Percentiles rank a stretch among this genome's conserved stretches.
phyloP scores from a whole-genome alignment of 2,888 invertebrate genomes.

The Hoplodrina blanda region DNA sequence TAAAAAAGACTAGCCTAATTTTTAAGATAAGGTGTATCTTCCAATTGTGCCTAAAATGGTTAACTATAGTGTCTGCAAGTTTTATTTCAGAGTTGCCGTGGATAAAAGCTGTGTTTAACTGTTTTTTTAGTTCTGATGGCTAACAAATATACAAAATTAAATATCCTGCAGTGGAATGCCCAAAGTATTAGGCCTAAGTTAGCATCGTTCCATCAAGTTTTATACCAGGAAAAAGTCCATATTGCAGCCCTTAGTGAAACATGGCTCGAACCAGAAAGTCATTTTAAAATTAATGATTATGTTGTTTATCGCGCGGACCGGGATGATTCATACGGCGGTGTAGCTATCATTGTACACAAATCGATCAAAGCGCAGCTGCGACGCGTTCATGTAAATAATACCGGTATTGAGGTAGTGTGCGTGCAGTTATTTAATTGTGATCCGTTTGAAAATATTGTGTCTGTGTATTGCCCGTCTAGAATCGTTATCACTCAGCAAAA shows the following conservation, averaged over 20 bases:
- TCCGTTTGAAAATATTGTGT: conserved; percentile 7
- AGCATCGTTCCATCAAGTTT: not conserved
- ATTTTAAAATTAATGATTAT: no score
- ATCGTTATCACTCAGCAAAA: not conserved
- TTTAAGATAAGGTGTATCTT: not conserved
- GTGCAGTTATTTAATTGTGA: conserved; percentile 8
- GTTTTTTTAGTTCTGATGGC: not conserved
- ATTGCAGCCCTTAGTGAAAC: conserved; percentile 15
- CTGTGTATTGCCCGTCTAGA: conserved; percentile 17
- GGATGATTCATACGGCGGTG: no score
- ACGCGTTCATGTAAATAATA: not conserved
- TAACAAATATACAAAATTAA: no score
- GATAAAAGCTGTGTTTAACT: not conserved
- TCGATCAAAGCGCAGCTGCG: no score
- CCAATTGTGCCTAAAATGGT: conserved; percentile 8
- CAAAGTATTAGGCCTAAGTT: conserved; percentile 10
- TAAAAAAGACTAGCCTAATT: not conserved
- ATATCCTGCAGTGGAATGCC: not conserved
- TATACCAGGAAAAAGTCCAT: conserved; percentile 8
- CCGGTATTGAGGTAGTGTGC: conserved; percentile 8
- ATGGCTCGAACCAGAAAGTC: no score
- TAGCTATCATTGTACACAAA: no score
- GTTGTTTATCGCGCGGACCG: no score
- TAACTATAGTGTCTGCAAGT: not conserved
- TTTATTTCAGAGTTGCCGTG: conserved; percentile 10